Percentiles rank a stretch among this genome's conserved stretches.
phyloP scores from a whole-genome alignment of 2,113 vertebrate genomes.

The Catharus minimus region DNA sequence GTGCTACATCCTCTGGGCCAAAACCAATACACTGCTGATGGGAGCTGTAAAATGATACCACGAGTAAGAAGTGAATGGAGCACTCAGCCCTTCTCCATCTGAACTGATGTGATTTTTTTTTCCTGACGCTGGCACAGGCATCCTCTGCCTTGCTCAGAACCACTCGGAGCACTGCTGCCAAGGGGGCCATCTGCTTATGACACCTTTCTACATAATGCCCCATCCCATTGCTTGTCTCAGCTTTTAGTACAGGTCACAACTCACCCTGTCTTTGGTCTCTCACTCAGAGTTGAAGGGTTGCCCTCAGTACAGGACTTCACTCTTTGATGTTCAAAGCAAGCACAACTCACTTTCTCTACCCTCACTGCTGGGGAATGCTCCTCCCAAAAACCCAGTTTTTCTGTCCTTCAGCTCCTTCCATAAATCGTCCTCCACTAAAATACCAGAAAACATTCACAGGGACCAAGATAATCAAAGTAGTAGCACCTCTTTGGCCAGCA shows the following conservation, averaged over 20 bases:
- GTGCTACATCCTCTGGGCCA: background rate
- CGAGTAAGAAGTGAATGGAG: background rate
- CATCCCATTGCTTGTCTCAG: rapidly evolving
- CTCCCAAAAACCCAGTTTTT: background rate
- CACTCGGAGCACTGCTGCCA: background rate
- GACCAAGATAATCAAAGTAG: background rate
- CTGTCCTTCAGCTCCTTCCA: background rate
- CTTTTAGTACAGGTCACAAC: background rate
- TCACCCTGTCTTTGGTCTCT: background rate
- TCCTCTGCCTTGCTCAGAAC: background rate
- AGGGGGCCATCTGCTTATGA: background rate
- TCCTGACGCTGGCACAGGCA: background rate
- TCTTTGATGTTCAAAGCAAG: background rate
- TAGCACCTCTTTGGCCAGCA: background rate
- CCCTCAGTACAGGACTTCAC: background rate
- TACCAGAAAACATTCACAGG: background rate
- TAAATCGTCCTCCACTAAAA: background rate
- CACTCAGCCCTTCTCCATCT: background rate
- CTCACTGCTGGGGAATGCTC: background rate
- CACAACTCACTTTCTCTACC: background rate
- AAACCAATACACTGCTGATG: background rate
- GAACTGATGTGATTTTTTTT: background rate
- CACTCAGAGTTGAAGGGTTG: background rate
- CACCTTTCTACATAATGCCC: background rate
- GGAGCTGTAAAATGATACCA: background rate